Conservation (phyloP, 2,888 invertebrate genomes). For the Mimumesa dahlbomi region DNA sequence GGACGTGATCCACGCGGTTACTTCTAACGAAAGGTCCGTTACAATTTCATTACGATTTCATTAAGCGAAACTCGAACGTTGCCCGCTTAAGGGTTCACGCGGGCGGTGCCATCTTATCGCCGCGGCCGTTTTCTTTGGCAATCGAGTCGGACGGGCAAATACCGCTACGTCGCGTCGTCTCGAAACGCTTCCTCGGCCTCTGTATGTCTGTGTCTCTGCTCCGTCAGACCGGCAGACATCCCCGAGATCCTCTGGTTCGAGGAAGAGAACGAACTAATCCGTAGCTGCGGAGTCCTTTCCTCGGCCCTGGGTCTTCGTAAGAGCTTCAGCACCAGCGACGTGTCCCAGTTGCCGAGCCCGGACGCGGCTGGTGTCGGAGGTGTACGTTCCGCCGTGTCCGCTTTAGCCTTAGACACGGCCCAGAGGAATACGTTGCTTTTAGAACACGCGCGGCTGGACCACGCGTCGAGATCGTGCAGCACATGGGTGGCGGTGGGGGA, state of each 20-base stretch:
- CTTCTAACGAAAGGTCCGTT: no score
- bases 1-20: no score
- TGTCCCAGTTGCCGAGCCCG: constrained; percentile 83
- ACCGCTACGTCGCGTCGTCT: no score
- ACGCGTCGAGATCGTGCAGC: constrained; percentile 88
- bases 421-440: constrained; percentile 82
- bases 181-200: no score
- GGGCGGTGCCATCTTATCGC: no score
- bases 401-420: constrained; percentile 83
- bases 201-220: no score
- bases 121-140: no score
- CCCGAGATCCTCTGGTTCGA: constrained; percentile 86
- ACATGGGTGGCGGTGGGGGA: constrained; percentile 94
- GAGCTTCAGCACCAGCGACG: constrained; percentile 92
- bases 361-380: constrained; percentile 76
- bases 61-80: no score
- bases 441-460: constrained; percentile 83
- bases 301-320: constrained; percentile 91
- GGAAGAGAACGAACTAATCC: constrained; percentile 89
- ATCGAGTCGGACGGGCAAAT: no score
- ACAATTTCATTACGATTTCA: no score
- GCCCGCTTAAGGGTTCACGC: no score
- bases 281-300: constrained; percentile 90
- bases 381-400: constrained; percentile 81
- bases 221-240: constrained; percentile 83